Percentiles rank a stretch among this genome's conserved stretches.
Evolutionary conservation across 2,113 vertebrate species (phyloP).

Genomic region (Nymphicus hollandicus): DNA sequence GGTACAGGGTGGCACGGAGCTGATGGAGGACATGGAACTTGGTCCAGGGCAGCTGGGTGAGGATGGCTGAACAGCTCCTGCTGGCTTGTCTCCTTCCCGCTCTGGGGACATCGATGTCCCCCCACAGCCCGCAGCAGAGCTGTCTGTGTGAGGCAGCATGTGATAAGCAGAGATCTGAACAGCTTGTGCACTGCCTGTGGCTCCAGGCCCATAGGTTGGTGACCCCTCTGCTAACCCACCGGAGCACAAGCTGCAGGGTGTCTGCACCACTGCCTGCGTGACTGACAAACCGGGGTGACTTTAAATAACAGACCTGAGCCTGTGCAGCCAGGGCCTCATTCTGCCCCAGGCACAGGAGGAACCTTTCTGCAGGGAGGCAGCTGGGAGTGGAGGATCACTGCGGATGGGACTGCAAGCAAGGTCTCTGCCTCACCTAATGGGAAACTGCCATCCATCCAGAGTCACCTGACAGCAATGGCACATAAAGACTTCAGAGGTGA

Average conservation of each 20-base stretch:
- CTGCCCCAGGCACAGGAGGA: background rate
- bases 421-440: background rate
- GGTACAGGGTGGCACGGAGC: fast-evolving
- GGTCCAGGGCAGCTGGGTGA: background rate
- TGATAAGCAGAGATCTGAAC: background rate
- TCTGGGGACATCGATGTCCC: background rate
- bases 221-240: background rate
- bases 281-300: background rate
- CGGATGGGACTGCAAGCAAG: background rate
- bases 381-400: background rate
- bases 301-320: background rate
- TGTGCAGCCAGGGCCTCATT: background rate
- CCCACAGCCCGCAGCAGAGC: background rate
- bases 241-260: background rate
- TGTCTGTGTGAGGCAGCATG: background rate
- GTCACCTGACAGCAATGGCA: background rate
- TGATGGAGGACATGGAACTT: background rate
- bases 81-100: background rate
- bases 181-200: background rate
- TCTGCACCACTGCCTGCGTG: background rate
- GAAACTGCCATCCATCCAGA: background rate
- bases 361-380: background rate
- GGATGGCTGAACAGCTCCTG: background rate
- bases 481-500: background rate
- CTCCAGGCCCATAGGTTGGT: background rate